phyloP scores from a whole-genome alignment of 2,113 vertebrate genomes.

The Acrocephalus kingi region DNA sequence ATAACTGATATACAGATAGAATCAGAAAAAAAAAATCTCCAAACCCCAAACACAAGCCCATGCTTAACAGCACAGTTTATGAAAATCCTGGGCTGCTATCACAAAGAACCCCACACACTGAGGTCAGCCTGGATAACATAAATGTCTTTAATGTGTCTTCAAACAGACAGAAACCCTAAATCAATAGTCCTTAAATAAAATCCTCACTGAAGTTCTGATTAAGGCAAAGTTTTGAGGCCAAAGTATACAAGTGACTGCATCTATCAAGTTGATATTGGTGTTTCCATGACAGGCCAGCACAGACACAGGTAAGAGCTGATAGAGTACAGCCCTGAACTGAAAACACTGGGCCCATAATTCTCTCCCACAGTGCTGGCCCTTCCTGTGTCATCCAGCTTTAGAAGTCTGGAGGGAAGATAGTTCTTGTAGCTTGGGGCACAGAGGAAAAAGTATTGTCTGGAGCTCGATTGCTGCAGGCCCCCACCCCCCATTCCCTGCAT shows the following conservation, averaged over 20 bases:
- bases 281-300: fast-evolving
- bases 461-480: neutral
- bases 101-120: neutral
- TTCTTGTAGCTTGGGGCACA: neutral
- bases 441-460: neutral
- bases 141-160: neutral
- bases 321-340: neutral
- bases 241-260: neutral
- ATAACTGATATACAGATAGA: neutral
- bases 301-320: fast-evolving
- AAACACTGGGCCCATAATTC: neutral
- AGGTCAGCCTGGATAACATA: neutral
- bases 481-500: neutral
- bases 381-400: neutral
- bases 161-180: neutral
- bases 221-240: neutral
- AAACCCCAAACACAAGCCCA: neutral
- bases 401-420: neutral
- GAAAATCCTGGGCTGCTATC: neutral
- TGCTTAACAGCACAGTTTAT: neutral
- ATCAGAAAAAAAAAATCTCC: neutral
- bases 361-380: neutral
- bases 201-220: neutral
- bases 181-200: neutral
- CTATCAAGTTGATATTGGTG: neutral